phyloP scores from a whole-genome alignment of 2,113 vertebrate genomes.

The Micronycteris hirsuta region DNA sequence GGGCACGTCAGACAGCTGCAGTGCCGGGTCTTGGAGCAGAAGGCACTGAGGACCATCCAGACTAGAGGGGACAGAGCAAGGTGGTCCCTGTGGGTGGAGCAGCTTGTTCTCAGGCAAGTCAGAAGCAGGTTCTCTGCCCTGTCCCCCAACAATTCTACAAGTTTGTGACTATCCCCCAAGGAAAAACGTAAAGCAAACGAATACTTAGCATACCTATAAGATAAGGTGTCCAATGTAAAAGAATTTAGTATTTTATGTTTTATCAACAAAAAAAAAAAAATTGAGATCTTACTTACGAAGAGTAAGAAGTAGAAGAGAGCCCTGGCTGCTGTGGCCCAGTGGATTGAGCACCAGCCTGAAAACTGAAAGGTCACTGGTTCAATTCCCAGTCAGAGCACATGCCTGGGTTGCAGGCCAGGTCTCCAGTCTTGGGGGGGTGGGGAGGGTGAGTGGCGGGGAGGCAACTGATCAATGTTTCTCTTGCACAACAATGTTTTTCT shows the following conservation, averaged over 20 bases:
- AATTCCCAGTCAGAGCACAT: too few relatives aligned
- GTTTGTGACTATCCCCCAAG: background rate
- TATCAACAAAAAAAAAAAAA: too few relatives aligned
- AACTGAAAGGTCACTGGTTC: too few relatives aligned
- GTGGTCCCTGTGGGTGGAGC: background rate
- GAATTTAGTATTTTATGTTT: background rate
- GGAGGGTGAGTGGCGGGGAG: too few relatives aligned
- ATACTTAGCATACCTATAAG: background rate
- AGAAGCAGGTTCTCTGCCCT: background rate
- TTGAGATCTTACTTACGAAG: background rate
- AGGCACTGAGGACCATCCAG: background rate
- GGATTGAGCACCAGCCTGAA: too few relatives aligned
- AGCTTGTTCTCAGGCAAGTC: background rate
- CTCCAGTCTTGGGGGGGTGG: too few relatives aligned
- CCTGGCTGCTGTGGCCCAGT: too few relatives aligned
- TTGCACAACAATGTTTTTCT: too few relatives aligned
- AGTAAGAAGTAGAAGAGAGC: too few relatives aligned
- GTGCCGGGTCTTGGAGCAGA: accelerated
- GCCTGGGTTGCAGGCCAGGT: too few relatives aligned
- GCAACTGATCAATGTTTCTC: too few relatives aligned
- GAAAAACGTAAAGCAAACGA: background rate
- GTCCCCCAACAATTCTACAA: too few relatives aligned
- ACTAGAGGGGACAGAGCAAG: background rate
- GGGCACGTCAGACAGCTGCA: background rate
- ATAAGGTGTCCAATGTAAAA: background rate